Percentiles rank a stretch among this genome's conserved stretches.
phyloP scores from a whole-genome alignment of 2,888 invertebrate genomes.

The Slavum lentiscoides region DNA sequence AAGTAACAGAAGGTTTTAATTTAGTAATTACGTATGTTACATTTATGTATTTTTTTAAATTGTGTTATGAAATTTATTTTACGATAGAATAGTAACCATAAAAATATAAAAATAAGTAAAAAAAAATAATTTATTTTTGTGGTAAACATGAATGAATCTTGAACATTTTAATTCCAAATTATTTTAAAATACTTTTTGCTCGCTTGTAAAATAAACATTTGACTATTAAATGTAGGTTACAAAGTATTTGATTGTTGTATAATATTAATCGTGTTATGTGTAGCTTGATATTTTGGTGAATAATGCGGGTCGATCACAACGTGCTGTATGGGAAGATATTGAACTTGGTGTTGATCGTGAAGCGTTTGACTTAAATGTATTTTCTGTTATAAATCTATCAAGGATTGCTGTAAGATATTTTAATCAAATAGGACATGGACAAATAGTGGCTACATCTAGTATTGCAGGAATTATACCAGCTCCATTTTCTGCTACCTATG shows the following conservation, averaged over 20 bases:
- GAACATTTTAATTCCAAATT: too few species aligned
- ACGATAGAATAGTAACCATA: too few species aligned
- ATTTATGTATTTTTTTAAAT: too few species aligned
- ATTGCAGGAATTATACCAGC: constrained; percentile 71
- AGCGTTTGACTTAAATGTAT: constrained; percentile 78
- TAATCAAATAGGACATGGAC: constrained; percentile 64
- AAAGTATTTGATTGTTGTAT: neutral
- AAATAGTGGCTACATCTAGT: constrained; percentile 76
- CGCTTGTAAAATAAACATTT: too few species aligned
- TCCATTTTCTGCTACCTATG: constrained; percentile 72
- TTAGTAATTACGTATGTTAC: too few species aligned
- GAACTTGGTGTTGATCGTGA: constrained; percentile 72
- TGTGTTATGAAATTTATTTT: too few species aligned
- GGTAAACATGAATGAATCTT: too few species aligned
- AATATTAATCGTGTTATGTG: neutral
- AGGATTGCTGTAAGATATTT: constrained; percentile 73
- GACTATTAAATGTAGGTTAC: too few species aligned
- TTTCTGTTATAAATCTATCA: constrained; percentile 71
- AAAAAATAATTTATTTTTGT: too few species aligned
- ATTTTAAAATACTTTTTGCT: too few species aligned
- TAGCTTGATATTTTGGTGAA: constrained; percentile 76
- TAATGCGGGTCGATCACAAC: constrained; percentile 80
- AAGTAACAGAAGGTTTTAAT: too few species aligned
- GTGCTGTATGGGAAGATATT: constrained; percentile 73
- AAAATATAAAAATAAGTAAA: too few species aligned